Percentiles rank a stretch among this genome's conserved stretches.
These are phyloP conservation scores for Alca torda DNA, from an alignment of 2,797 vertebrate species.

Conservation along the genomic window DNA sequence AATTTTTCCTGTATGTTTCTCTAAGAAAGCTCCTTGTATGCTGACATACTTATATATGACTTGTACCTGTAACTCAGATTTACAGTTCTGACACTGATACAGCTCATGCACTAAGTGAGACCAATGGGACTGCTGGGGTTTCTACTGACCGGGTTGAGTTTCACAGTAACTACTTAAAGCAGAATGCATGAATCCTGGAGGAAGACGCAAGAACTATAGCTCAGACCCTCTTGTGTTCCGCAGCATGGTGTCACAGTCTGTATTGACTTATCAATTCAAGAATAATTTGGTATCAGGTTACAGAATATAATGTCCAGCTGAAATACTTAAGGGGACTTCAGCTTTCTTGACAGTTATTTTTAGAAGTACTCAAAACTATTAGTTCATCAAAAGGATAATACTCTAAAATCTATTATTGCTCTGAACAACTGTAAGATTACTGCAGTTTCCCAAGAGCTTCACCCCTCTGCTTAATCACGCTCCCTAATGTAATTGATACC, in stretches of 20 bases:
- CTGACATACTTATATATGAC: neutral
- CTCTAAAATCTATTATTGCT: neutral
- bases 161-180: neutral
- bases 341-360: neutral
- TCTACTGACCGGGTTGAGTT: neutral
- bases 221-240: neutral
- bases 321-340: neutral
- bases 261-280: rapidly evolving
- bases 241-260: neutral
- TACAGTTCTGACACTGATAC: neutral
- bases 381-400: neutral
- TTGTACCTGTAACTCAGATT: neutral
- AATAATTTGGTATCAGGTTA: neutral
- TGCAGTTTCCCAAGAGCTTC: neutral
- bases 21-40: neutral
- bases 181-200: neutral
- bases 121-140: neutral
- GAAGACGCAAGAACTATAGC: neutral
- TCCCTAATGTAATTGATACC: neutral
- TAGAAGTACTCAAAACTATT: neutral
- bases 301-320: neutral
- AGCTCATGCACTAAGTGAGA: neutral
- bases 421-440: neutral
- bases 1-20: neutral
- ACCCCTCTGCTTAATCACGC: neutral